These are phyloP conservation scores for Triplophysa yarkandensis DNA, from an alignment of 2,797 vertebrate species.

Conservation along the genomic window DNA sequence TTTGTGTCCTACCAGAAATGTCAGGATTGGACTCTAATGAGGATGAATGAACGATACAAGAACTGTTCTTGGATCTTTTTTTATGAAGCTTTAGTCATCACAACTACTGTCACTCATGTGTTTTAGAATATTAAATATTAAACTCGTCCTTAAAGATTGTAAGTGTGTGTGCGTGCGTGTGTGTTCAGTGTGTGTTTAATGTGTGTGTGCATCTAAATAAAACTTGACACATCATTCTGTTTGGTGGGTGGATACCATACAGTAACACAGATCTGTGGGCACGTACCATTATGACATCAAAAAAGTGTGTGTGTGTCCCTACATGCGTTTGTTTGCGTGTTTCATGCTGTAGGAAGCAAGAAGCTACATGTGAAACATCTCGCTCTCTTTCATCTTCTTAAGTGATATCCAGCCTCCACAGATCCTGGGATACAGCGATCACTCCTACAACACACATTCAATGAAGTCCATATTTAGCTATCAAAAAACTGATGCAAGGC, in stretches of 20 bases:
- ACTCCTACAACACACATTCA: neutral
- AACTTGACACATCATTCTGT: constrained; percentile 37
- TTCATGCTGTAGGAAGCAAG: constrained; percentile 9
- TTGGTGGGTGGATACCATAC: constrained; percentile 35
- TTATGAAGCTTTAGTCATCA: too few species aligned
- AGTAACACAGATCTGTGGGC: constrained; percentile 33
- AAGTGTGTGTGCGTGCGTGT: too few species aligned
- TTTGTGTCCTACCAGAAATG: too few species aligned
- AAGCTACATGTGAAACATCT: constrained; percentile 7
- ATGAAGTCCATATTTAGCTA: neutral
- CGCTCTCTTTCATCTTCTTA: constrained; percentile 9
- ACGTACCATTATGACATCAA: constrained; percentile 31
- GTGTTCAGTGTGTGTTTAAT: constrained; percentile 24
- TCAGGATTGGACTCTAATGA: too few species aligned
- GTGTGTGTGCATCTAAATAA: constrained; percentile 35
- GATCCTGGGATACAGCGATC: neutral
- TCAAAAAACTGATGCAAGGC: neutral
- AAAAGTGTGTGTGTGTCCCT: constrained; percentile 12
- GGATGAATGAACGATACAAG: too few species aligned
- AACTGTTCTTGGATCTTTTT: too few species aligned
- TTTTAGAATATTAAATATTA: too few species aligned
- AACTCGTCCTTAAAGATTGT: too few species aligned
- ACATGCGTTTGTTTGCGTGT: neutral
- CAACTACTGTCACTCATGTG: too few species aligned
- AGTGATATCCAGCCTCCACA: constrained; percentile 1